Percentiles rank a stretch among this genome's conserved stretches.
These are phyloP conservation scores for Pangasius macronema DNA, from an alignment of 2,797 vertebrate species.

Conservation along the genomic window DNA sequence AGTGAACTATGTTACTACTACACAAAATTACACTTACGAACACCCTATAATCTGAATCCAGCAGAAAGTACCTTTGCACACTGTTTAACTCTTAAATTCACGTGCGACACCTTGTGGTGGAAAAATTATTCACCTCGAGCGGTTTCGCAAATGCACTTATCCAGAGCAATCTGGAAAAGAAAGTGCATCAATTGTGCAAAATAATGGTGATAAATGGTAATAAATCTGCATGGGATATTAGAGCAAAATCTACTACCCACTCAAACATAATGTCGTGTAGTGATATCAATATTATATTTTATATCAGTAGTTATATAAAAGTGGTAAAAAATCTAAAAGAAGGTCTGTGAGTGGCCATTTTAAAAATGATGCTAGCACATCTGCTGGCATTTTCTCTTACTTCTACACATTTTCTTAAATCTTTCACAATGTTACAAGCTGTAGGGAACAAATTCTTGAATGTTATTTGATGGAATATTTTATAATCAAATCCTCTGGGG, in stretches of 20 bases:
- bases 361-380: background rate
- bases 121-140: background rate
- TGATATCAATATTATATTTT: background rate
- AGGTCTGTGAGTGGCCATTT: background rate
- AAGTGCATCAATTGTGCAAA: no score
- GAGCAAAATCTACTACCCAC: no score
- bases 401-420: background rate
- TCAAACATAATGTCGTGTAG: no score
- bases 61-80: no score
- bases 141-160: background rate
- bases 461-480: background rate
- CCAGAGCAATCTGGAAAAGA: background rate
- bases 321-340: background rate
- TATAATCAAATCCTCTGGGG: background rate
- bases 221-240: background rate
- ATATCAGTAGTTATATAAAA: no score
- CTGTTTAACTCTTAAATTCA: background rate
- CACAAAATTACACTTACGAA: no score
- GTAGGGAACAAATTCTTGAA: background rate
- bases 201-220: no score
- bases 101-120: slow-evolving; percentile 13
- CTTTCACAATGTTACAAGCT: background rate
- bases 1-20: no score
- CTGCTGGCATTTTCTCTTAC: no score
- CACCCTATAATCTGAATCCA: no score